Evolutionary conservation across 2,797 vertebrate genomes (phyloP), one percentile per base, ranked within the genome.

Genomic region (Sciurus vulgaris): DNA sequence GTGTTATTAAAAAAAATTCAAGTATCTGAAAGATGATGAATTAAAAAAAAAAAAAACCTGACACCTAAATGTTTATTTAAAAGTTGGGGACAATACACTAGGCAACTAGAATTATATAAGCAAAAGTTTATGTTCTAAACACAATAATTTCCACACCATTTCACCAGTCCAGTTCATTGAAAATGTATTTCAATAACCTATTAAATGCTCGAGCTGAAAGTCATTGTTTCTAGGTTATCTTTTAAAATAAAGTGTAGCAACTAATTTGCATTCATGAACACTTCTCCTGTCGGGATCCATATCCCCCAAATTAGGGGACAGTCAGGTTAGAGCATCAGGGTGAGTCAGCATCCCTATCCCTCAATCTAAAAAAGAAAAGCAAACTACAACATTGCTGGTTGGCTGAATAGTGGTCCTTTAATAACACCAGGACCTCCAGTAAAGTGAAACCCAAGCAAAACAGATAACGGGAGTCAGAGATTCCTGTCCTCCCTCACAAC

Each of bases 21-120:
- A 44, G 17, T 92, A 47, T 44, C 78, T 79, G 24, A 89, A 96
- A 97, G 56, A 94, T 91, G 51, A 88, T 78, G 51, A 95, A 86
- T 78, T 87, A 79, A 4, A 77, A 94, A 54, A 69, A 95, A 92
- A 86, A n/a, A 44, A 91, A 67, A 54, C 44, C 44, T 94, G 74
- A 87, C 51, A 84, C 22, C 35, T 14, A 61, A 74, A 92, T 63
- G 30, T 92, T 91, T 56, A 87, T 90, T 35, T 77, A 59, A 93
- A 96, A 91, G 13, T 78, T 84, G 70, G 93, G 74, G 38, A 77
- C 35, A 70, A 35, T 17, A 22, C n/a, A 73, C 22, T 74, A 38
- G 59, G 56, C 3, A 33, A 22, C 22, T 54, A 56, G 63, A 61
- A 76, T 72, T 49, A 38, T 67, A 51, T 44, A 67, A 63, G 33